Base-by-base conservation (phyloP, 1,140 invertebrate genomes). In the Drosophila athabasca region DNA sequence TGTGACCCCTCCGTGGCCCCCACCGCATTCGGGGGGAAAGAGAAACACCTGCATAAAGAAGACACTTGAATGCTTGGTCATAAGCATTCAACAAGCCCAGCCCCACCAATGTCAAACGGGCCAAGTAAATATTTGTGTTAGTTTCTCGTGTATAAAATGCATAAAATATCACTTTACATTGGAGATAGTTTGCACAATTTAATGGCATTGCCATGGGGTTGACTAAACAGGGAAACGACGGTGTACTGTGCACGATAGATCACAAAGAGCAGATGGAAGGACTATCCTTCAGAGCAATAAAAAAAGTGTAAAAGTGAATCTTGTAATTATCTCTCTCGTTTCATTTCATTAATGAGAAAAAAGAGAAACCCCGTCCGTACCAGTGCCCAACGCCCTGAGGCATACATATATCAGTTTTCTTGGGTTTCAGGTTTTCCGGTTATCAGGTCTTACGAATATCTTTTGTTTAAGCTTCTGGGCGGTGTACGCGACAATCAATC, bases 401-500 rank as follows among this genome's bases (percentile, higher is more conserved):
- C 49, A 49, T 2, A 8, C 6, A 26, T 48, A 65, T 57, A 69
- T 68, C 31, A 68, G 68, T 49, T 68, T 49, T 69, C 45, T 50
- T 35, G 8, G 35, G 35, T 17, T 70, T 70, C 52, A 44, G 52
- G 64, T 69, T 69, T 50, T 41, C 17, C 17, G 17, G 17, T 19
- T 19, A 19, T 19, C 9, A 39, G 35, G 11, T 39, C 35, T 39
- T 39, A 39, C 11, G 35, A 13, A 39, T 13, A 39, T 5, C 11
- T 39, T 13, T 39, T 13, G 35, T 11, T 11, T 39, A 4, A 13
- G 13, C 35, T 53, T 69, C 65, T 43, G 67, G 67, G 67, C 64
- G 31, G 31, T 31, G 66, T 68, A 49, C 45, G 57, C 62, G 29
- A 52, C 67, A 69, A 70, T 69, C 67, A 70, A 70, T 70, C 67